phyloP scores from a whole-genome alignment of 2,113 vertebrate species.

The Coracopsis vasa region DNA sequence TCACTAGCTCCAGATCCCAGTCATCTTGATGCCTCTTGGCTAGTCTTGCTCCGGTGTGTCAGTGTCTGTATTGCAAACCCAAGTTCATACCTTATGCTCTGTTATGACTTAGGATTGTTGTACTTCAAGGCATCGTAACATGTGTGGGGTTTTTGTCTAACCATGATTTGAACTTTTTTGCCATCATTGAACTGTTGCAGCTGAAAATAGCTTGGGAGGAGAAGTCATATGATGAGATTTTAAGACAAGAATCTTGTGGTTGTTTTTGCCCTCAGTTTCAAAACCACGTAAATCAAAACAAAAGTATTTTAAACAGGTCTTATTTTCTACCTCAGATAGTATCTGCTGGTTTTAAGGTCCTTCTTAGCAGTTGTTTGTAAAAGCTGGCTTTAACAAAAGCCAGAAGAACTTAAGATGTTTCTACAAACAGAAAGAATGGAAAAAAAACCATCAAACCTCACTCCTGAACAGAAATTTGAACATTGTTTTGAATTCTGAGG shows the following conservation, averaged over 20 bases:
- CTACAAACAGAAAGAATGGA: neutral
- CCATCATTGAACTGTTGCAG: neutral
- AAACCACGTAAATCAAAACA: neutral
- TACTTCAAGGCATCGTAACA: accelerated
- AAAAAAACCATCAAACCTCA: neutral
- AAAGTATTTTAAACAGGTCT: neutral
- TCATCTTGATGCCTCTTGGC: neutral
- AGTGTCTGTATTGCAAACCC: neutral
- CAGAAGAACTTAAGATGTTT: neutral
- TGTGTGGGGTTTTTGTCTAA: neutral
- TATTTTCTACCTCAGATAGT: neutral
- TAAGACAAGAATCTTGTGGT: neutral
- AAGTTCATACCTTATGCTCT: neutral
- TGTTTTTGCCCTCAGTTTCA: neutral
- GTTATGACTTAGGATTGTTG: neutral
- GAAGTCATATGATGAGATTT: neutral
- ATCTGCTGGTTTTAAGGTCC: neutral
- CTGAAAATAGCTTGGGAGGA: neutral
- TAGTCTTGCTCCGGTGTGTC: neutral
- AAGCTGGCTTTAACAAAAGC: neutral
- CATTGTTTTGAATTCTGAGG: neutral
- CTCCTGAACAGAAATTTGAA: neutral
- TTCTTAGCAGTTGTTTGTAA: neutral
- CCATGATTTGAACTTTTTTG: neutral
- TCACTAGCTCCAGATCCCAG: neutral